Percentiles rank a stretch among this genome's conserved stretches.
phyloP scores from a whole-genome alignment of 2,797 vertebrate genomes.

The Poeciliopsis infans region DNA sequence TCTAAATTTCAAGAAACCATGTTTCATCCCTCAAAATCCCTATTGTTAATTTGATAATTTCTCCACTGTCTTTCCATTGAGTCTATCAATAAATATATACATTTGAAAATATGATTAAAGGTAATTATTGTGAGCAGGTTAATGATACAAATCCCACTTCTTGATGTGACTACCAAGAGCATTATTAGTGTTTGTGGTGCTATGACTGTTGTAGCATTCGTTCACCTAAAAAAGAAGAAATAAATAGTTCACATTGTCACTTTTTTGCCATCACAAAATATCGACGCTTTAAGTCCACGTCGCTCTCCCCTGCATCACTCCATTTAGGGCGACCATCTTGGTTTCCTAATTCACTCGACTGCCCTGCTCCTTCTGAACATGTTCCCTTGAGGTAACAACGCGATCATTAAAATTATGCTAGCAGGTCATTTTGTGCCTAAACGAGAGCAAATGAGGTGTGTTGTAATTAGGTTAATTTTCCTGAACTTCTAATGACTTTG shows the following conservation, averaged over 20 bases:
- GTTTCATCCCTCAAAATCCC: background rate
- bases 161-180: background rate
- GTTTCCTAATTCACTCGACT: background rate
- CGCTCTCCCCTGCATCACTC: background rate
- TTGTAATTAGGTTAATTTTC: background rate
- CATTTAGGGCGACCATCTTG: background rate
- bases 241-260: background rate
- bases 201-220: background rate
- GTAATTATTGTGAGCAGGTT: background rate
- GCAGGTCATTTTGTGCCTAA: conserved; percentile 1
- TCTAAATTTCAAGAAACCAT: background rate
- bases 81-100: background rate
- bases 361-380: background rate
- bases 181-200: background rate
- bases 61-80: background rate
- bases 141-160: background rate
- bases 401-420: background rate
- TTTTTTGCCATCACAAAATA: background rate
- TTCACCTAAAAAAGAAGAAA: background rate
- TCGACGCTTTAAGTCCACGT: background rate
- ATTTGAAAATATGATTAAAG: background rate
- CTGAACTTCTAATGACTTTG: background rate
- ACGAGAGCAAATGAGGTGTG: background rate
- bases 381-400: background rate
- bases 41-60: background rate